Conservation (phyloP, 2,888 invertebrate genomes). For the Acanthosoma haemorrhoidale region DNA sequence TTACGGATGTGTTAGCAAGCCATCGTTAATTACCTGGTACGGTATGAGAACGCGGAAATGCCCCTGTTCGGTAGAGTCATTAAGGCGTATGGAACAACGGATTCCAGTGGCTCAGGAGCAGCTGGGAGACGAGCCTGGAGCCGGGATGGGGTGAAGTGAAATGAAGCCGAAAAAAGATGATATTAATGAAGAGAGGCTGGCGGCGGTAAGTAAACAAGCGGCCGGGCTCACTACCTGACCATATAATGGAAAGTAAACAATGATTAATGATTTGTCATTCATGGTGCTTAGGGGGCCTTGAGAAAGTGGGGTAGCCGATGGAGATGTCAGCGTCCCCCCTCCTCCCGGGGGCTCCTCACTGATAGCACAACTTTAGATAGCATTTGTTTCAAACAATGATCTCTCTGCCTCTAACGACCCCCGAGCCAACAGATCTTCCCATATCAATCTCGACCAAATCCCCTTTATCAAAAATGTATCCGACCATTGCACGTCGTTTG, state of each 20-base stretch:
- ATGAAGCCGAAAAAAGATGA: conserved; percentile 18
- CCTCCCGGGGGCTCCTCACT: no score
- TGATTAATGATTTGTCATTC: conserved; percentile 38
- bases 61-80: no score
- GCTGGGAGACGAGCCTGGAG: background rate
- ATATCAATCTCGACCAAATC: no score
- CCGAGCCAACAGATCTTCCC: no score
- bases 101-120: background rate
- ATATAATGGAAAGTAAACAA: conserved; percentile 37
- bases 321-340: background rate
- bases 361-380: no score
- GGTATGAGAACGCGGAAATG: background rate
- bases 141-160: background rate
- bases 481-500: no score
- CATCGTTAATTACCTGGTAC: no score
- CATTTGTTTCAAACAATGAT: background rate
- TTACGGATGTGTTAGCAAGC: no score
- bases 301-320: conserved; percentile 2
- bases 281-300: conserved; percentile 6
- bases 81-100: no score
- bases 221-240: background rate
- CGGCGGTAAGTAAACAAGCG: conserved; percentile 3
- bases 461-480: no score
- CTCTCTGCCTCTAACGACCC: no score
- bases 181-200: conserved; percentile 8